Conservation (phyloP, 2,113 vertebrate genomes). For the Microcebus jonahi region DNA sequence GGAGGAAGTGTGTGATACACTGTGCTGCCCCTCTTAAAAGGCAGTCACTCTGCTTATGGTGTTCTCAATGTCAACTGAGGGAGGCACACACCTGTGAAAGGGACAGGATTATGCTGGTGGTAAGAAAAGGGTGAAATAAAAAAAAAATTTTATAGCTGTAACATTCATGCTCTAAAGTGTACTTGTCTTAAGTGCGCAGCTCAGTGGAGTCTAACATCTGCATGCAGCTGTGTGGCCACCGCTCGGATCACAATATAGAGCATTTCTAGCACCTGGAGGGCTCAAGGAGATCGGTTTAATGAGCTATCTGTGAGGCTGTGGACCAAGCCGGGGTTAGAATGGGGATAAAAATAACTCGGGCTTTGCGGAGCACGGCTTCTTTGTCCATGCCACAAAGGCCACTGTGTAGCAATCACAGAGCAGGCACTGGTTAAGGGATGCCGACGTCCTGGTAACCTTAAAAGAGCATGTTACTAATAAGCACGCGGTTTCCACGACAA, state of each 20-base stretch:
- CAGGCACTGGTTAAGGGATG: not conserved
- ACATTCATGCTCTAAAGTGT: not conserved
- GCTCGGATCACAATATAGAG: not conserved
- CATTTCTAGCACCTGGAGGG: not conserved
- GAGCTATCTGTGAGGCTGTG: not conserved
- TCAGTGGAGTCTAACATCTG: not conserved
- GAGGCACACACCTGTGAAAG: not conserved
- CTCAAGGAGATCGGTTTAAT: not conserved
- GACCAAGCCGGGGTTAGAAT: not conserved
- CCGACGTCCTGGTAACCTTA: conserved; percentile 59
- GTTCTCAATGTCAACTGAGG: not conserved
- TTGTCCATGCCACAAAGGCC: conserved; percentile 27
- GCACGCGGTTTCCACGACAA: conserved; percentile 70
- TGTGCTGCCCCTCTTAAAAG: no score
- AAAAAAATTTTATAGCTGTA: not conserved
- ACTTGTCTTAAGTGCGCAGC: not conserved
- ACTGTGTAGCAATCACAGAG: not conserved
- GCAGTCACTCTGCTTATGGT: not conserved
- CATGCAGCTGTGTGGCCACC: not conserved
- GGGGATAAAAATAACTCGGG: not conserved
- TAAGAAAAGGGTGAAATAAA: not conserved
- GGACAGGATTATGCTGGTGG: not conserved
- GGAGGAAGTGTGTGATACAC: accelerated
- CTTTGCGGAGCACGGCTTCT: not conserved
- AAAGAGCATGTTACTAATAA: conserved; percentile 51